Evolutionary conservation across 2,113 vertebrate genomes (phyloP), one percentile per base, ranked within the genome.

Genomic region (Corvus hawaiiensis): DNA sequence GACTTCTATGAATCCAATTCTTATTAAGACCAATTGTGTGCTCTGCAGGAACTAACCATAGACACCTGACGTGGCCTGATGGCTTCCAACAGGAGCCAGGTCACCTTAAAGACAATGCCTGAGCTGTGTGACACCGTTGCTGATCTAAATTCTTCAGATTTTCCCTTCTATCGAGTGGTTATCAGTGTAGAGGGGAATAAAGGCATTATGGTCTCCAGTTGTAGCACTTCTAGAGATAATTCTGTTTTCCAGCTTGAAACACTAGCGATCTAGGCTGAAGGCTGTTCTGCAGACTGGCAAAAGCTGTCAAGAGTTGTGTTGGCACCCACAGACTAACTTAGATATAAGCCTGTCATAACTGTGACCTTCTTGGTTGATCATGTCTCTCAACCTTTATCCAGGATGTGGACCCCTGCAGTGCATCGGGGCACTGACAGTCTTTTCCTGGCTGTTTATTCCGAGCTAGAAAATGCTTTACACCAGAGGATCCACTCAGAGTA

Each of bases 21-120:
- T 79, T 27, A 0, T 23, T 23, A 59, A 55, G 28, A 46, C 43
- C 0, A 1, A 0, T n/a, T 32, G 9, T 55, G 44, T 55, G 27
- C 24, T 56, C 67, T 85, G 44, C 39, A 89, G 44, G 72, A 86
- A 5, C 35, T 58, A 74, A 55, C 32, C 33, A 13, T 4, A 43
- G 28, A 41, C 7, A 30, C 15, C 56, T 46, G 14, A 28, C 11
- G 5, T 22, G 43, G 6, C 52, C 49, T 26, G 28, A 68, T 37
- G 11, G 11, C 18, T 83, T 83, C 67, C 76, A 72, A 3, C 3
- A 83, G 20, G 20, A 72, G 27, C 13, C 39, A 55, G 7, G 7
- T 75, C 13, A 15, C 62, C 23, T 75, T 71, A 49, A 62, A 67
- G 39, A 26, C 28, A 49, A 24, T 37, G 2, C 15, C 49, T 81